phyloP scores from a whole-genome alignment of 2,888 invertebrate species.

The Pharmacophagus antenor region DNA sequence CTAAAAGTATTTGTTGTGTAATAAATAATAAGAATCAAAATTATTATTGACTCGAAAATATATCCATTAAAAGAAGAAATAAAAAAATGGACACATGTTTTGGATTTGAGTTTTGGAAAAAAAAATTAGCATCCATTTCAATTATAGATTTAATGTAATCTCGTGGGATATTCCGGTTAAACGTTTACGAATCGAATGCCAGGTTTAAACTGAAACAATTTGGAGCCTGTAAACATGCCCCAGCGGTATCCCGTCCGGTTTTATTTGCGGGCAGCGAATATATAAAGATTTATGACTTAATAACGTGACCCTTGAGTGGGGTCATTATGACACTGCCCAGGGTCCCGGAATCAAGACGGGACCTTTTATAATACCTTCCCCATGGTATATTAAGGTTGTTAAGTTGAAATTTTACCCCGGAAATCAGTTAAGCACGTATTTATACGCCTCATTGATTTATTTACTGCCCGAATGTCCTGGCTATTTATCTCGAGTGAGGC shows the following conservation, averaged over 20 bases:
- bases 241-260: constrained; percentile 15
- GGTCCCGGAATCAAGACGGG: constrained; percentile 38
- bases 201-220: constrained; percentile 30
- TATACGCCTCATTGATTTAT: constrained; percentile 30
- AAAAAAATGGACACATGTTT: too few species aligned
- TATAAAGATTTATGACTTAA: constrained; percentile 52
- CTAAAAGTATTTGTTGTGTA: too few species aligned
- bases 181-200: constrained; percentile 23
- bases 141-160: constrained; percentile 12
- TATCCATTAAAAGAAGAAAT: too few species aligned
- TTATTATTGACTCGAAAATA: too few species aligned
- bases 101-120: too few species aligned
- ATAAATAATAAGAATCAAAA: too few species aligned
- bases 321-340: constrained; percentile 47
- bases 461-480: constrained; percentile 3
- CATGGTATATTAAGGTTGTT: constrained; percentile 44
- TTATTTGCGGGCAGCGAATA: constrained; percentile 30
- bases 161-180: background rate
- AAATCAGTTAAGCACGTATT: constrained; percentile 34
- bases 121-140: too few species aligned
- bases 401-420: constrained; percentile 39
- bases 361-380: constrained; percentile 44
- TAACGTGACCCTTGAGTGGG: constrained; percentile 45
- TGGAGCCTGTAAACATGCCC: constrained; percentile 26
- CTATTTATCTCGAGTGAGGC: constrained; percentile 15